phyloP scores from a whole-genome alignment of 2,113 vertebrate genomes.

The Procavia capensis region DNA sequence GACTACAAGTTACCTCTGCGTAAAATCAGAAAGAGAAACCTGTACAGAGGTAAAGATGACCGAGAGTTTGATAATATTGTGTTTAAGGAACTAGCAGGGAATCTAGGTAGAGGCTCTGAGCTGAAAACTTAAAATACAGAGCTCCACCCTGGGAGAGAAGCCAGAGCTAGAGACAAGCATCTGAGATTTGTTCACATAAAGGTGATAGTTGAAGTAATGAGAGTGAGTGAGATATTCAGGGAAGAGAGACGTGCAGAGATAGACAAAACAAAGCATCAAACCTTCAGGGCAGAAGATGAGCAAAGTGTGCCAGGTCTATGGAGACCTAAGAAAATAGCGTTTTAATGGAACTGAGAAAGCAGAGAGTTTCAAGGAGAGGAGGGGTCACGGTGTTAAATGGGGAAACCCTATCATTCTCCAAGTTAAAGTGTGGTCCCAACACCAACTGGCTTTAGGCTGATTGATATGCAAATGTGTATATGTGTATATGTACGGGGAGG shows the following conservation, averaged over 20 bases:
- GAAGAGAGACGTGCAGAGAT: neutral
- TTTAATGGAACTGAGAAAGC: neutral
- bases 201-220: neutral
- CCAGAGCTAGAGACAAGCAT: neutral
- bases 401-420: neutral
- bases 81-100: neutral
- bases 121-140: neutral
- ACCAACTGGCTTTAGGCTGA: neutral
- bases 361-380: neutral
- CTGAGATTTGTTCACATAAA: neutral
- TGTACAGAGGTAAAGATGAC: neutral
- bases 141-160: neutral
- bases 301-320: too few species aligned
- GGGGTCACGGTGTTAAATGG: neutral
- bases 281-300: neutral
- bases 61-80: neutral
- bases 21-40: neutral
- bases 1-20: neutral
- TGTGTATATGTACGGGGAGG: fast-evolving
- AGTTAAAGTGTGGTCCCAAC: neutral
- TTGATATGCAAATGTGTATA: neutral
- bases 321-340: neutral
- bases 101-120: neutral
- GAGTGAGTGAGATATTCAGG: neutral
- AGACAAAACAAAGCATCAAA: neutral